Conservation (phyloP, 1,140 invertebrate genomes). For the Drosophila paulistorum region DNA sequence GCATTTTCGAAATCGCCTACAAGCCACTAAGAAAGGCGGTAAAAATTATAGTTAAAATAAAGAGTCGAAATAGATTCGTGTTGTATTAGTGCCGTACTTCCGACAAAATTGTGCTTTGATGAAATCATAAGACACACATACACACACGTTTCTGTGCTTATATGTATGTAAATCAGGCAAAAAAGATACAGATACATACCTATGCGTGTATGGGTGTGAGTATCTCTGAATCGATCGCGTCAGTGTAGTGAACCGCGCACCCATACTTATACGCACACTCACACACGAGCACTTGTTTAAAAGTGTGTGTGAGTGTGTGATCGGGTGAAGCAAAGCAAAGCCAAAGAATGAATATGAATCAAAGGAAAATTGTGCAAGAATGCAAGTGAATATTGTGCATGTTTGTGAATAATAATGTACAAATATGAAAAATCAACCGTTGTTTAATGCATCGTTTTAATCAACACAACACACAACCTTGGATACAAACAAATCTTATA, state of each 20-base stretch:
- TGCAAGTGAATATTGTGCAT: constrained; percentile 14
- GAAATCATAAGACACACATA: constrained; percentile 35
- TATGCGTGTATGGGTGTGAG: constrained; percentile 9
- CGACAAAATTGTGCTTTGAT: constrained; percentile 40
- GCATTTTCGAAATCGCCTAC: neutral
- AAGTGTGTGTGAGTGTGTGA: constrained; percentile 8
- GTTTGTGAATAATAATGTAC: constrained; percentile 1
- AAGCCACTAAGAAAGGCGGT: constrained; percentile 12
- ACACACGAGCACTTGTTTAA: constrained; percentile 4
- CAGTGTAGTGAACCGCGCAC: constrained; percentile 20
- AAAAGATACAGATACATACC: constrained; percentile 30
- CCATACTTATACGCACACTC: constrained; percentile 17
- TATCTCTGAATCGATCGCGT: constrained; percentile 18
- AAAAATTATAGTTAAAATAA: constrained; percentile 4
- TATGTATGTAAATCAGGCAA: constrained; percentile 32
- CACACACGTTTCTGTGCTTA: constrained; percentile 5
- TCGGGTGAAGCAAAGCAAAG: constrained; percentile 1
- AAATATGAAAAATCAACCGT: neutral
- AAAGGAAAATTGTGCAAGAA: constrained; percentile 13
- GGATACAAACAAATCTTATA: neutral
- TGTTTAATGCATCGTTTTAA: neutral
- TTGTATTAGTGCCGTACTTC: constrained; percentile 14
- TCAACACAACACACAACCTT: neutral
- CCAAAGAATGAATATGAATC: constrained; percentile 20
- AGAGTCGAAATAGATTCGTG: constrained; percentile 6